Percentiles rank a stretch among this genome's conserved stretches.
Evolutionary conservation across 2,888 invertebrate species (phyloP).

Genomic region (Troides oblongomaculatus): DNA sequence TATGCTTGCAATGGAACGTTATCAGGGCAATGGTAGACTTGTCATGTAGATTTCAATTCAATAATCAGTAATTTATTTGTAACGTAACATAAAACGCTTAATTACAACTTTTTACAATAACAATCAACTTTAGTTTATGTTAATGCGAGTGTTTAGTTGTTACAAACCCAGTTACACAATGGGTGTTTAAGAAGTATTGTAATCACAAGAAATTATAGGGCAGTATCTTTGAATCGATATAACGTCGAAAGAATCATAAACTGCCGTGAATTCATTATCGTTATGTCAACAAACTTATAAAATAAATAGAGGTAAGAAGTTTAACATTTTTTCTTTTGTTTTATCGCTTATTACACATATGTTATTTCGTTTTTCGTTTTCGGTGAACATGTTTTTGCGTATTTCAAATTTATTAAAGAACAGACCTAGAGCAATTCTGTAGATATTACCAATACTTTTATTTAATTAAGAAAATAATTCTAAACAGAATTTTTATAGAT

Average conservation of each 20-base stretch:
- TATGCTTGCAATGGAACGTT: conserved; percentile 43
- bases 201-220: conserved; percentile 36
- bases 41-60: conserved; percentile 61
- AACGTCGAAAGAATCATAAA: conserved; percentile 59
- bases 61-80: conserved; percentile 46
- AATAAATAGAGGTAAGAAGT: conserved; percentile 57
- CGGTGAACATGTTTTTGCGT: neutral
- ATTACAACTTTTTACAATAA: conserved; percentile 9
- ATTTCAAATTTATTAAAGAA: conserved; percentile 6
- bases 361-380: conserved; percentile 3
- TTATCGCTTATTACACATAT: conserved; percentile 3
- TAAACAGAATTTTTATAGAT: neutral
- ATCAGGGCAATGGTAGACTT: conserved; percentile 59
- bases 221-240: conserved; percentile 65
- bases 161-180: conserved; percentile 16
- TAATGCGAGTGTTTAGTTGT: conserved; percentile 13
- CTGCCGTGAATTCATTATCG: conserved; percentile 62
- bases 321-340: conserved; percentile 1
- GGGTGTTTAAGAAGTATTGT: conserved; percentile 4
- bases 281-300: conserved; percentile 70
- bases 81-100: conserved; percentile 27
- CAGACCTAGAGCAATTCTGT: neutral
- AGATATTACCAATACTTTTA: neutral
- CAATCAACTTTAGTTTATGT: neutral
- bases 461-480: neutral